Evolutionary conservation across 2,797 vertebrate species (phyloP).

Genomic region (Eutrigla gurnardus): DNA sequence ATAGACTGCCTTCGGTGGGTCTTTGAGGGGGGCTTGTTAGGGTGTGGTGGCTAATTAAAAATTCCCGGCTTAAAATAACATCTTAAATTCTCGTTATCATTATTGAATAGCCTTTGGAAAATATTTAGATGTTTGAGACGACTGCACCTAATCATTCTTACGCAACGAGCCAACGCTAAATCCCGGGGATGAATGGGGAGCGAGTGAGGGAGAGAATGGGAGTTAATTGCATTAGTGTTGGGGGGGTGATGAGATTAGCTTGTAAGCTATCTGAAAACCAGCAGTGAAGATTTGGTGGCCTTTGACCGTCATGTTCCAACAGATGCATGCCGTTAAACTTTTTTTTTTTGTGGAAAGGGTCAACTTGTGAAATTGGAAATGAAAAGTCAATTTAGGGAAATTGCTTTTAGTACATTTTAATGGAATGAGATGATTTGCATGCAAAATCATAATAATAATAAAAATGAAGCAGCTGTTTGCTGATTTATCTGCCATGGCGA

Average conservation of each 20-base stretch:
- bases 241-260: constrained; percentile 76
- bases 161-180: constrained; percentile 61
- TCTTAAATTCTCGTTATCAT: no score
- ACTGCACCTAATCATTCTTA: constrained; percentile 66
- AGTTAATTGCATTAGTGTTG: constrained; percentile 79
- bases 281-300: constrained; percentile 45
- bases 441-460: not conserved
- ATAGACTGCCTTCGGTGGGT: not conserved
- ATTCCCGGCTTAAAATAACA: not conserved
- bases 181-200: constrained; percentile 69
- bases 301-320: constrained; percentile 43
- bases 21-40: not conserved
- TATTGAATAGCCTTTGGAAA: constrained; percentile 41
- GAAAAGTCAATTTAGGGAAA: constrained; percentile 19
- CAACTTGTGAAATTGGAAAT: constrained; percentile 23
- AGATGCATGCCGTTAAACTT: constrained; percentile 42
- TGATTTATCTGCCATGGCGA: constrained; percentile 9
- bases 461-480: not conserved
- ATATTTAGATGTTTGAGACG: constrained; percentile 62
- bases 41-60: not conserved
- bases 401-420: constrained; percentile 5
- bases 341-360: constrained; percentile 33
- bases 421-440: constrained; percentile 15
- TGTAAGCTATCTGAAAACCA: constrained; percentile 64
- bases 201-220: constrained; percentile 60